These are phyloP conservation scores for Ammospiza nelsoni DNA, from an alignment of 2,113 vertebrate species.

Conservation along the genomic window DNA sequence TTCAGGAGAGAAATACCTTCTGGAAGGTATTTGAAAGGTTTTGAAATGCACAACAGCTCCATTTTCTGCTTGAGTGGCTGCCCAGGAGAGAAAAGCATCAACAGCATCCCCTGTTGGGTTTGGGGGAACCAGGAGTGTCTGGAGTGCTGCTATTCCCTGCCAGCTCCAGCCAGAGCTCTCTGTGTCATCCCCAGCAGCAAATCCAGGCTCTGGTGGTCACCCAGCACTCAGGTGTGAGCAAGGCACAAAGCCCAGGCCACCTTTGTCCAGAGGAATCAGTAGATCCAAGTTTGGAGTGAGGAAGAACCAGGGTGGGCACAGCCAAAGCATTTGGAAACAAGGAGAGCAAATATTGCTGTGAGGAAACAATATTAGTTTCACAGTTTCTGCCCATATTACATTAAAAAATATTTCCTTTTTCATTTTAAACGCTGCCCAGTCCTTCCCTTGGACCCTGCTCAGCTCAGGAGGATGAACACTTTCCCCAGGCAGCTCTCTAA, in stretches of 20 bases:
- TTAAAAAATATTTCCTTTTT: neutral
- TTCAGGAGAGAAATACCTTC: neutral
- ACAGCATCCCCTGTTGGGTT: accelerated
- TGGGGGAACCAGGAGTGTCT: accelerated
- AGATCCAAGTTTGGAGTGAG: accelerated
- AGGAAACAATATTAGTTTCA: accelerated
- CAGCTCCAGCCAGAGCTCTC: neutral
- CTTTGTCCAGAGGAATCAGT: accelerated
- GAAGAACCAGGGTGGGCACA: accelerated
- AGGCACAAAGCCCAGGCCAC: accelerated
- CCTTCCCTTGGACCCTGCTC: too few relatives aligned
- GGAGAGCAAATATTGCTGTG: neutral
- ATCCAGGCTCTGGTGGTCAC: accelerated
- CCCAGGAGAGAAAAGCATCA: neutral
- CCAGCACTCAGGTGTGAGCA: accelerated
- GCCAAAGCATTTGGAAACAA: accelerated
- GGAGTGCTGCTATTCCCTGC: accelerated
- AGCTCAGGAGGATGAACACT: neutral
- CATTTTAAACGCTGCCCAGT: accelerated
- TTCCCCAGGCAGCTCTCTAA: neutral
- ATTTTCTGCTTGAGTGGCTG: neutral
- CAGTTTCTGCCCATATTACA: accelerated
- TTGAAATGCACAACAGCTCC: neutral
- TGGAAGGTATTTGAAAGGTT: neutral
- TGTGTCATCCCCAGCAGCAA: accelerated